Evolutionary conservation across 2,797 vertebrate species (phyloP), one percentile per base, ranked within the genome.

Genomic region (Falco rusticolus): DNA sequence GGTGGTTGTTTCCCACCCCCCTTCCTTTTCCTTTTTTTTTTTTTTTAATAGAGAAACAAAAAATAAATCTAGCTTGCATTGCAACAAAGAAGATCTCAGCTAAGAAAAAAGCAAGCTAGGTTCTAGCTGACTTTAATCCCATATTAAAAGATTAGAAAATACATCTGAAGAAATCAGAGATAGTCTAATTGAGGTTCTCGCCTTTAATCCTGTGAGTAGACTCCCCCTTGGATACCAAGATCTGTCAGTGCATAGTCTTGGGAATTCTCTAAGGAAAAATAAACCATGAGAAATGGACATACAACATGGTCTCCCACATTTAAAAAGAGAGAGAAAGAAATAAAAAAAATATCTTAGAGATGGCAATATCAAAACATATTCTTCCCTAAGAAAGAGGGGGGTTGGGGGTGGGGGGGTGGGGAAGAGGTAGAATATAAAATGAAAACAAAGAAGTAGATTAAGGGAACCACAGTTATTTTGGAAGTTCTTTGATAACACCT

Each of bases 61-160:
- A 95, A 39, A 24, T 87, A 79, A 63, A 84, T 89, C 82, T 87
- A 89, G 82, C 95, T 95, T 97, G 65, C 94, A 95, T 97, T 96
- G 84, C 95, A 97, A 97, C 97, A 98, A 97, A 98, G 84, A 92
- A 87, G 93, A 95, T 92, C 87, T 93, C 97, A 88, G 88, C 95
- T 96, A 97, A 97, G 97, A 97, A 98, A 98, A 97, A 98, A 97
- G 78, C 93, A 96, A 61, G 94, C 97, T 97, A 97, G 97, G 98
- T 98, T 97, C 97, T 98, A 98, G 94, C 92, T 96, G 97, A 97
- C 98, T 98, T 98, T 98, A 98, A 98, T 98, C 98, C 98, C 98
- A 98, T 98, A 98, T 98, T 98, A 98, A 98, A 98, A 98, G 98
- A 98, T 98, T 98, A 98, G 98, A 98, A 98, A 98, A 98, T 98